These are phyloP conservation scores for Onychomys leucogaster DNA, from an alignment of 2,797 vertebrate species.

Conservation along the genomic window DNA sequence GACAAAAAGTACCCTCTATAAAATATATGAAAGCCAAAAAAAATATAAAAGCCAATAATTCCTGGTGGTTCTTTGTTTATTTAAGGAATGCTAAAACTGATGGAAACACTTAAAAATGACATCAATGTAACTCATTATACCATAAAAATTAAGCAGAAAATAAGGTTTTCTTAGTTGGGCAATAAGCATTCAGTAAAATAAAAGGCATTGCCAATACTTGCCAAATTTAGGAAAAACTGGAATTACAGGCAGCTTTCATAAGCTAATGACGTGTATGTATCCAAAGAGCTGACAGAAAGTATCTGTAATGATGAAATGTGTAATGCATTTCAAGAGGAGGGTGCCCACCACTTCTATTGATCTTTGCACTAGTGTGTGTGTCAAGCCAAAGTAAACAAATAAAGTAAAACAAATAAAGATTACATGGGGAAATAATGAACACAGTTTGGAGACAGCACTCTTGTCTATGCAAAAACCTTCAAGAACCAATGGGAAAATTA, in stretches of 20 bases:
- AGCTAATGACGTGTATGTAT: not conserved
- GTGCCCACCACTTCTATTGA: not conserved
- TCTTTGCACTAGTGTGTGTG: not conserved
- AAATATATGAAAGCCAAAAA: slow-evolving; percentile 8
- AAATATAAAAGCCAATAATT: not conserved
- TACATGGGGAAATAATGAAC: not conserved
- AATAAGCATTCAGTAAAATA: not conserved
- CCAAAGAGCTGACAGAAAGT: not conserved
- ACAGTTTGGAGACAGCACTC: not conserved
- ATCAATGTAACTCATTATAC: not conserved
- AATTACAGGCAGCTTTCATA: not conserved
- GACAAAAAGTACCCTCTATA: not conserved
- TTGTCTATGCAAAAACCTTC: not conserved
- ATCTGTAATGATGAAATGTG: not conserved
- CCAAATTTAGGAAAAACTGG: not conserved
- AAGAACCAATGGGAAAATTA: not conserved
- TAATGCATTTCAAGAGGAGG: not conserved
- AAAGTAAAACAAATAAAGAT: not conserved
- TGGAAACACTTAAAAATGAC: not conserved
- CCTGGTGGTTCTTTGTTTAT: not conserved
- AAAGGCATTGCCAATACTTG: not conserved
- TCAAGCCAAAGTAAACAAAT: not conserved
- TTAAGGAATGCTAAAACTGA: not conserved
- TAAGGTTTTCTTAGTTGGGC: not conserved
- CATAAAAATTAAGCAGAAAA: not conserved